A percentile compares a stretch with the other conserved stretches of the same genome.
phyloP scores from a whole-genome alignment of 2,113 vertebrate genomes.

The Cololabis saira region DNA sequence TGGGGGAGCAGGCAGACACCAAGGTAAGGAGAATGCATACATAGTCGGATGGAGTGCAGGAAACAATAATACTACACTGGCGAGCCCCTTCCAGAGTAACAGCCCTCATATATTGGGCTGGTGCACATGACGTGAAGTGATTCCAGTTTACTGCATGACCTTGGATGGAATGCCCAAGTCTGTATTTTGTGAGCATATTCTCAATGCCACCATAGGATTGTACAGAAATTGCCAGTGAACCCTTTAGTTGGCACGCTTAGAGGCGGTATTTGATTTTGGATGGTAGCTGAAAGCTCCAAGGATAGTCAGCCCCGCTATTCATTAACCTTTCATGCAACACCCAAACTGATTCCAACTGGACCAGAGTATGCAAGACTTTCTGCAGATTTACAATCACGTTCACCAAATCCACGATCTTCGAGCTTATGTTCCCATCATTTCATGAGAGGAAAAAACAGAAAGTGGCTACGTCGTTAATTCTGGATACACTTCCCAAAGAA shows the following conservation, averaged over 20 bases:
- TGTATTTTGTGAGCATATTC: constrained; percentile 4
- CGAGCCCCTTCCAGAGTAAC: neutral
- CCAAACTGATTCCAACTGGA: too few species aligned
- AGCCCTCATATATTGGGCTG: neutral
- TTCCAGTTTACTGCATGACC: constrained; percentile 3
- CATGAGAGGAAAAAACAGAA: too few species aligned
- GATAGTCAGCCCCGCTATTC: constrained; percentile 11
- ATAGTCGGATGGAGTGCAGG: constrained; percentile 13
- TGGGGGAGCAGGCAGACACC: constrained; percentile 39
- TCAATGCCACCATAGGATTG: constrained; percentile 1
- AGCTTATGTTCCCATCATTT: too few species aligned
- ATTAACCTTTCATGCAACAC: too few species aligned
- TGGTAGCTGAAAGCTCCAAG: constrained; percentile 57
- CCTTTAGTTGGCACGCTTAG: constrained; percentile 48
- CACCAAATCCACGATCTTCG: too few species aligned
- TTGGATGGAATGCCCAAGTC: neutral
- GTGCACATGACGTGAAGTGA: constrained; percentile 8
- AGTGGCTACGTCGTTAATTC: too few species aligned
- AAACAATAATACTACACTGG: constrained; percentile 31
- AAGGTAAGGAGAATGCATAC: constrained; percentile 41
- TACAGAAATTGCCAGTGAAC: constrained; percentile 32
- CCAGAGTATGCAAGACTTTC: too few species aligned
- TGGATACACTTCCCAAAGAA: constrained; percentile 18
- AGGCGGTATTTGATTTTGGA: constrained; percentile 66
- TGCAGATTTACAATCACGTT: too few species aligned